Base-by-base conservation (phyloP, 2,113 vertebrate genomes). In the Vulpes vulpes region DNA sequence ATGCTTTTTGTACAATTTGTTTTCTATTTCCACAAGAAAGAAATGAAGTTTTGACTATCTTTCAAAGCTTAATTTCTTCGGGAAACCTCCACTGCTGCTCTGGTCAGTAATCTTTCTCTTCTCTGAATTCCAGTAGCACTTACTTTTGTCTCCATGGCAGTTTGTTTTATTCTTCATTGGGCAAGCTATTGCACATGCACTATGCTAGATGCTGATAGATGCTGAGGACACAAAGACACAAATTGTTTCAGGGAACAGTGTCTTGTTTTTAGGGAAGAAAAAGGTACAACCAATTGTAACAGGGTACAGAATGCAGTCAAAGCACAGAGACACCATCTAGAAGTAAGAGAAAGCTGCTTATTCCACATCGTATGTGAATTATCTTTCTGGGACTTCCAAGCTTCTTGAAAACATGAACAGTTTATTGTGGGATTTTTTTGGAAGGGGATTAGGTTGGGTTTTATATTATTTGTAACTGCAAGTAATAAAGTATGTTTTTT, bases 11-110 rank as follows among this genome's bases (percentile, higher is more conserved):
- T 65, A 38, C 30, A 10, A 15, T 16, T 62, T 64, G 82, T 71
- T 79, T 84, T 85, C 53, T 32, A 1, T 51, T 95, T 95, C 30
- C 25, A 80, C 94, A 89, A 91, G 20, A 53, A 30, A 79, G 25
- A 89, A 62, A 57, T 95, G 53, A 69, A 89, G 22, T 80, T 79
- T 92, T 97, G 71, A 69, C 27, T 53, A 57, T 91, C 51, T 89
- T 80, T 93, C 38, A 74, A 67, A 80, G 22, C 35, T 93, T 35
- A 76, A 7, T 65, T 78, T 97, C 53, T 69, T 87, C 27, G 73
- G 59, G 64, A 87, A 93, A 87, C n/a, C 59, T 92, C 11, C 27
- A 11, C 65, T 62, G 32, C 17, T 53, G 67, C 84, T 85, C 12
- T 43, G 16, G 38, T 59, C 57, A 95, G 35, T 90, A 69, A 82